Base-by-base conservation (phyloP, 2,888 invertebrate genomes). In the Chalcosyrphus nemorum region DNA sequence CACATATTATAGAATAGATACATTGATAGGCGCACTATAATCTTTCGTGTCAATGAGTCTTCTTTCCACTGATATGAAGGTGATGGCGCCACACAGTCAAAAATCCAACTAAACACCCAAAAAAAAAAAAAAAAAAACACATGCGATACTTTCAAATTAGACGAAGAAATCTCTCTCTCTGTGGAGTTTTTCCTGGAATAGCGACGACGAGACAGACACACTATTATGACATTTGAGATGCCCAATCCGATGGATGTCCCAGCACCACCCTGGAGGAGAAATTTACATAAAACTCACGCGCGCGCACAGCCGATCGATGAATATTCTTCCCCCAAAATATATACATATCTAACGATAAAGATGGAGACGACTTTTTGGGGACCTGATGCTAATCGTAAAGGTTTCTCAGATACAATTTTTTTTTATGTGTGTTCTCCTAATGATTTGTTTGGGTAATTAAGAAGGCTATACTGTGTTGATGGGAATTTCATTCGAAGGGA, bases 381-480 rank as follows among this genome's bases (percentile, higher is more conserved):
- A 78, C 56, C 41, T 57, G 71, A 78, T 78, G 65, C 71, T 78
- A 71, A 78, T 78, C 78, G 66, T 19, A 50, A 35, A 63, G 43
- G 54, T 57, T 74, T 77, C 56, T 77, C 41, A 77, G 57, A 81
- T 61, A 54, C n/a, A n/a, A n/a, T n/a, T 38, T 63, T 43, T 35
- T 17, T 52, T 24, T 50, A 13, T 15, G 27, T 45, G 47, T 15
- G 6, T 38, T 56, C 61, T 54, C 54, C 68, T 78, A 68, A 72
- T 82, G 77, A 82, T 82, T 82, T 82, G 78, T 82, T 82, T 82
- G 66, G 72, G 72, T 82, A 78, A 82, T 82, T 82, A 82, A 82
- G 70, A 65, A 66, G 81, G 76, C 65, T 57, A 57, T 65, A 21
- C 52, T 24, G 29, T 38, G 52, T 43, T 57, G 76, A 65, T 76